Conservation (phyloP, 2,797 vertebrate species). For the Myiotriccus ornatus region DNA sequence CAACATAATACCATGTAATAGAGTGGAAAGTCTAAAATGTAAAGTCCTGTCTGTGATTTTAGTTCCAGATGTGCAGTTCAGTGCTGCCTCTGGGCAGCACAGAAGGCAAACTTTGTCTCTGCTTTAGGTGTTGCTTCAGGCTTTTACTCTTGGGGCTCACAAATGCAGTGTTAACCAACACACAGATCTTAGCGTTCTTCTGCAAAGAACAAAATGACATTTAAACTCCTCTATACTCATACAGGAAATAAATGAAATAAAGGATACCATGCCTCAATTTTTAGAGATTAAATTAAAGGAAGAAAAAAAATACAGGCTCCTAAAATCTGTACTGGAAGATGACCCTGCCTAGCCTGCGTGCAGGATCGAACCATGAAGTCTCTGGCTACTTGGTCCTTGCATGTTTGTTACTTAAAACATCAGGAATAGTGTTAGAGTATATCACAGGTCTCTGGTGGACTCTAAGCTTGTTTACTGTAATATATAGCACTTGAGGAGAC, state of each 20-base stretch:
- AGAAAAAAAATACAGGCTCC: background rate
- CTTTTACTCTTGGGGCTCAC: background rate
- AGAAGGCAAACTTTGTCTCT: background rate
- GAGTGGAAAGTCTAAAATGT: background rate
- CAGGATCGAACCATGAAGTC: background rate
- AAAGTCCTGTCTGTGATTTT: background rate
- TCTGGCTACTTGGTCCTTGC: background rate
- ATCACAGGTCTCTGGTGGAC: background rate
- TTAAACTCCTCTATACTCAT: background rate
- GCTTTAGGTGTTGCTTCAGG: background rate
- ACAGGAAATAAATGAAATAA: background rate
- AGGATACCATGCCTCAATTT: background rate
- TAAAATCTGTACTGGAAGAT: background rate
- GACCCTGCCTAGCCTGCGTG: accelerated
- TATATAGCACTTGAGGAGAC: background rate
- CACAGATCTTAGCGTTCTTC: background rate
- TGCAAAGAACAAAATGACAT: background rate
- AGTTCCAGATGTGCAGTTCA: background rate
- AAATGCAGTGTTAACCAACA: background rate
- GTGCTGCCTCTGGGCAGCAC: background rate
- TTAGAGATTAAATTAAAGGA: background rate
- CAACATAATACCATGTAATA: accelerated
- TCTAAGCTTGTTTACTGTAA: background rate
- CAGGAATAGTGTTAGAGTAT: background rate
- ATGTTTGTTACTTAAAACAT: background rate